These are phyloP conservation scores for Philereme transversata DNA, from an alignment of 2,888 invertebrate species.

Conservation along the genomic window DNA sequence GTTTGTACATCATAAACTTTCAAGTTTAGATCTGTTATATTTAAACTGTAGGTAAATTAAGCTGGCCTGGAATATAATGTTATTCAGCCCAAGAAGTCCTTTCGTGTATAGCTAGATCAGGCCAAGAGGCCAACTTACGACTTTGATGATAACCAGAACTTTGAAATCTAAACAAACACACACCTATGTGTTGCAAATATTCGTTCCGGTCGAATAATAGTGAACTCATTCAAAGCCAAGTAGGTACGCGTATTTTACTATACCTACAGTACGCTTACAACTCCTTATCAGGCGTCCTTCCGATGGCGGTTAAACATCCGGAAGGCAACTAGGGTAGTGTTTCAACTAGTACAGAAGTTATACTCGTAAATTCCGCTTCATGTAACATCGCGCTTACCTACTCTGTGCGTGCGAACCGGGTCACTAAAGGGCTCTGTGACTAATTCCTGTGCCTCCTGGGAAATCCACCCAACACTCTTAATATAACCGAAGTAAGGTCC, in stretches of 20 bases:
- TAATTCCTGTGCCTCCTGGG: constrained; percentile 38
- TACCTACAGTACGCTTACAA: constrained; percentile 10
- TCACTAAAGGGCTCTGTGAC: constrained; percentile 57
- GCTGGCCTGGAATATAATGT: no score
- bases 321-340: constrained; percentile 21
- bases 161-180: no score
- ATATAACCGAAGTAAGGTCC: constrained; percentile 4
- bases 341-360: constrained; percentile 30
- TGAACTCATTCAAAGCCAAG: background rate
- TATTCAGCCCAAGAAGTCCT: no score
- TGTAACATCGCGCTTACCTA: constrained; percentile 46
- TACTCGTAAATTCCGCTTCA: constrained; percentile 49
- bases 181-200: no score
- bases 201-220: no score
- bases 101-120: no score
- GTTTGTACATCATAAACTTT: background rate
- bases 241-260: constrained; percentile 1
- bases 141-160: no score
- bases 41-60: no score
- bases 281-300: constrained; percentile 25
- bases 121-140: background rate
- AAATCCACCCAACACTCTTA: constrained; percentile 13
- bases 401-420: constrained; percentile 68
- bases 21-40: no score
- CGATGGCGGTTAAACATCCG: constrained; percentile 25